A percentile compares a stretch with the other conserved stretches of the same genome.
Evolutionary conservation across 2,797 vertebrate genomes (phyloP).

Genomic region (Chaenodraco wilsoni): DNA sequence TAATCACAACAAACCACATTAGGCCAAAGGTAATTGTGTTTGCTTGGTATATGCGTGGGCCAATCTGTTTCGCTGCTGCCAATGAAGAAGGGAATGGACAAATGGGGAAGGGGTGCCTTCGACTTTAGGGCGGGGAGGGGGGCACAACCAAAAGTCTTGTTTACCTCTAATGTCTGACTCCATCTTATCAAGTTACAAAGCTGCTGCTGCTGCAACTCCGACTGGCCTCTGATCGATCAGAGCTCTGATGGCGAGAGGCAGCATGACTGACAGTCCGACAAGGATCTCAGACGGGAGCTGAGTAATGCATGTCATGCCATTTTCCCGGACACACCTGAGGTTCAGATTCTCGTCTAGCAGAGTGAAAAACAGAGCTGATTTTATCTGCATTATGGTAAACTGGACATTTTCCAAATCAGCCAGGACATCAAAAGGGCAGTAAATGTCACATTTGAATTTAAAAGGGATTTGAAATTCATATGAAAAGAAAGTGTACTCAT

Average conservation of each 20-base stretch:
- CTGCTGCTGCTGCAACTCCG: conserved; percentile 68
- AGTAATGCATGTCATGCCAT: conserved; percentile 76
- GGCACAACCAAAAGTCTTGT: conserved; percentile 78
- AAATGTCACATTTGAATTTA: conserved; percentile 76
- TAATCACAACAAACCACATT: conserved; percentile 84
- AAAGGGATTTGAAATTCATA: conserved; percentile 42
- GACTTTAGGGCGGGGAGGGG: conserved; percentile 51
- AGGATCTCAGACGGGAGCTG: conserved; percentile 72
- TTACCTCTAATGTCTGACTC: conserved; percentile 84
- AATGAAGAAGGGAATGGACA: conserved; percentile 64
- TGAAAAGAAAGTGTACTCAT: conserved; percentile 57
- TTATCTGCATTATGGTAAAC: conserved; percentile 71
- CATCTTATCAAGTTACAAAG: conserved; percentile 82
- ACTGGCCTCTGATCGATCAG: conserved; percentile 85
- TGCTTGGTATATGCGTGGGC: conserved; percentile 76
- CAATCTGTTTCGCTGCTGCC: conserved; percentile 76
- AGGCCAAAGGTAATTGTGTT: conserved; percentile 83
- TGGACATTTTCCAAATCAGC: conserved; percentile 69
- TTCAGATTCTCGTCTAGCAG: conserved; percentile 51
- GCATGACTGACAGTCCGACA: conserved; percentile 80
- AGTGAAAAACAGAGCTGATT: conserved; percentile 63
- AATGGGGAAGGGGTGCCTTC: conserved; percentile 32
- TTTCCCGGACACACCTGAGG: conserved; percentile 74
- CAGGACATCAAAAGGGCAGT: conserved; percentile 61
- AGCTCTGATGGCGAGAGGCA: conserved; percentile 82